Conservation (phyloP, 2,797 vertebrate species). For the Podarcis siculus region DNA sequence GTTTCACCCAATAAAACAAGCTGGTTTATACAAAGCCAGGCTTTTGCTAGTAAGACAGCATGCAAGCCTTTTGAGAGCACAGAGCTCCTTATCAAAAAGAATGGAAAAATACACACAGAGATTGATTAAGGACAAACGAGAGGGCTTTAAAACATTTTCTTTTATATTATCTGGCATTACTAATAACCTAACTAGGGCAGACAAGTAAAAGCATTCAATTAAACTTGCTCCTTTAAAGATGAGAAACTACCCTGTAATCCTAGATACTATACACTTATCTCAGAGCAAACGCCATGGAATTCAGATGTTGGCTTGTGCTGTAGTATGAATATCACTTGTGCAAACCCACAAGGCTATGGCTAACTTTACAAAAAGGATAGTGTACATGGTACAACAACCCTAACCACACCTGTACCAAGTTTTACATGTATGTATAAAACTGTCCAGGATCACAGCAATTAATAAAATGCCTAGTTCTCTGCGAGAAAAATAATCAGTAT, state of each 20-base stretch:
- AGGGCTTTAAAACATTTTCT: neutral
- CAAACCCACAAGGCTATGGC: neutral
- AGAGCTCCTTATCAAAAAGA: neutral
- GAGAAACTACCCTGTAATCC: neutral
- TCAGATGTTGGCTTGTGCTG: neutral
- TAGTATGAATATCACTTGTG: neutral
- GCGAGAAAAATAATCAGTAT: neutral
- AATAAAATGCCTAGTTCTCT: neutral
- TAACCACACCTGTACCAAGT: neutral
- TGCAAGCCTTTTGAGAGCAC: neutral
- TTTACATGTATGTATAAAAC: rapidly evolving
- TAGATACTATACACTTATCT: neutral
- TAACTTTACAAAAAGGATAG: neutral
- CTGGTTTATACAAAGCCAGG: neutral
- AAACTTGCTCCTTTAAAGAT: neutral
- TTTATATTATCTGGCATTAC: neutral
- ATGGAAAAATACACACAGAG: neutral
- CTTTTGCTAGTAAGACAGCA: neutral
- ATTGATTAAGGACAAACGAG: neutral
- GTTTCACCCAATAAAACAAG: neutral
- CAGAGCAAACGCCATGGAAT: neutral
- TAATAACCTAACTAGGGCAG: neutral
- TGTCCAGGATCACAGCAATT: neutral
- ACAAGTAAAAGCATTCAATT: neutral
- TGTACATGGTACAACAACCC: neutral